Conservation (phyloP, 2,797 vertebrate species). For the Pseudopleuronectes americanus region DNA sequence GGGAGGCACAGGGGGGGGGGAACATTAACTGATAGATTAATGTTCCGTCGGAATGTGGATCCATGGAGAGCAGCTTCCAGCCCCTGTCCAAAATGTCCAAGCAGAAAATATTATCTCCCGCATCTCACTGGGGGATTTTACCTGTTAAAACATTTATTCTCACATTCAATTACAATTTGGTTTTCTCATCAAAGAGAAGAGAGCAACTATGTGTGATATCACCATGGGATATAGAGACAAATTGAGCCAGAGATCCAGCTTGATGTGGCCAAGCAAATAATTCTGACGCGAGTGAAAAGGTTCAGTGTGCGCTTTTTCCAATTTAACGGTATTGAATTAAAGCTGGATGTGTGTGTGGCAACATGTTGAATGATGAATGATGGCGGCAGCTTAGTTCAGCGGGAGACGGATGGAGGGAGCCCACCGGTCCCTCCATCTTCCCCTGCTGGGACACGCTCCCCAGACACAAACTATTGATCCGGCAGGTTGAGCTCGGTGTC, state of each 20-base stretch:
- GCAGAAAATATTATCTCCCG: constrained; percentile 63
- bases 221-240: constrained; percentile 62
- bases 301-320: constrained; percentile 27
- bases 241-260: constrained; percentile 54
- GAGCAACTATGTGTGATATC: constrained; percentile 49
- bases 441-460: constrained; percentile 40
- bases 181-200: constrained; percentile 56
- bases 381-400: constrained; percentile 23
- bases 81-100: constrained; percentile 55
- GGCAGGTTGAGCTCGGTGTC: constrained; percentile 25
- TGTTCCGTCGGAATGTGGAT: constrained; percentile 79
- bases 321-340: constrained; percentile 30
- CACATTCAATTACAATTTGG: constrained; percentile 70
- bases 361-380: constrained; percentile 39
- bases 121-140: constrained; percentile 56
- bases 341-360: constrained; percentile 6
- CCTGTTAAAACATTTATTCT: constrained; percentile 76
- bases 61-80: constrained; percentile 59
- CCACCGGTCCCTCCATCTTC: constrained; percentile 5
- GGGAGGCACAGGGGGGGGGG: constrained; percentile 64
- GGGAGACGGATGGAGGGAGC: constrained; percentile 19
- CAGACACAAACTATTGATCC: constrained; percentile 55
- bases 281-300: constrained; percentile 41
- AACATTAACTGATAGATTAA: constrained; percentile 64
- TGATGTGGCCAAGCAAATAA: constrained; percentile 60